Base-by-base conservation (phyloP, 1,140 invertebrate genomes). In the Calycopis cecrops region DNA sequence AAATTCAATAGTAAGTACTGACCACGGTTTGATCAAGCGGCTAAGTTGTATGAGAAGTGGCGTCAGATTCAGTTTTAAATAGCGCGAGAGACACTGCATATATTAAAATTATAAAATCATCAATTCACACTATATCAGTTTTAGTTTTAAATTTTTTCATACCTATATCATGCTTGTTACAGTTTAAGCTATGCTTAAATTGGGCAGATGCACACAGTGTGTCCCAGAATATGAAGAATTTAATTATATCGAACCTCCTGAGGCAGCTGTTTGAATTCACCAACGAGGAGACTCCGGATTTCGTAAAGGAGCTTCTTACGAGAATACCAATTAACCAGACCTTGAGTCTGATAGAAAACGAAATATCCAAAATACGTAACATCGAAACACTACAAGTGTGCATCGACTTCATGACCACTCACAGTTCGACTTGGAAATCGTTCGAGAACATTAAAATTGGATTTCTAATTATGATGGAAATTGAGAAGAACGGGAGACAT, bases 331-430 rank as follows among this genome's bases (percentile, higher is more conserved):
- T 71, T 0, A 67, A 80, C 0, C 88, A 91, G 35, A 83, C 90
- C 1, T 73, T 91, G 4, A 88, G 90, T 48, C 81, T 93, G 8
- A 91, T 92, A 48, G 89, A 91, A 56, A 88, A 87, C 21, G 87
- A 93, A 54, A 87, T 94, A 47, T 87, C 90, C 35, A 90, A 90
- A 76, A 79, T 94, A 4, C 87, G 90, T 57, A 91, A 92, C 28
- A 77, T 92, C 0, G 76, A 89, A 14, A 85, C 92, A 38, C 78
- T 94, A 7, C 80, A 90, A 69, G 92, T 92, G 59, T 79, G 92
- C 9, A 77, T 91, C 0, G 87, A 91, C 35, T 93, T 91, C 68
- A 79, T 93, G 35, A 65, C 89, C 2, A 75, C 87, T 17, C 76
- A 90, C 54, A 83, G 85, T 0, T 72, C 74, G 11, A 82, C 90